Conservation (phyloP, 2,888 invertebrate genomes). For the Globia sparganii region DNA sequence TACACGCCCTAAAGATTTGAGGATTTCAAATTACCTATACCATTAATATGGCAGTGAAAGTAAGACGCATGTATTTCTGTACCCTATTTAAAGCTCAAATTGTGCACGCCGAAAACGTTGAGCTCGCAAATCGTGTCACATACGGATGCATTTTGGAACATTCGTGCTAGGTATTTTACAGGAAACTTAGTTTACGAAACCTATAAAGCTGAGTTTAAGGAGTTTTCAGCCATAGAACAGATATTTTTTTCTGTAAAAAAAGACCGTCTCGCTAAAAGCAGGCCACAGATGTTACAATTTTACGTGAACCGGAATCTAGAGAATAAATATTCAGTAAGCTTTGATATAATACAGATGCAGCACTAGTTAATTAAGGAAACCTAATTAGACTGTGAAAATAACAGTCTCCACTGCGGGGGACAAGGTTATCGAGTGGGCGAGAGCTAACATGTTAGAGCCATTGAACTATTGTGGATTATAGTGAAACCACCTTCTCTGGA, state of each 20-base stretch:
- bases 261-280: not conserved
- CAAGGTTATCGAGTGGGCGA: slow-evolving; percentile 39
- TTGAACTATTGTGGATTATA: slow-evolving; percentile 41
- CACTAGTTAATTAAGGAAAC: slow-evolving; percentile 14
- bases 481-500: slow-evolving; percentile 41
- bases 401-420: not conserved
- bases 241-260: not conserved
- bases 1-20: not conserved
- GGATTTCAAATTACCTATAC: not conserved
- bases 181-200: not conserved
- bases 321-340: not conserved
- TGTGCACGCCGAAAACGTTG: not conserved
- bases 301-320: not conserved
- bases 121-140: not conserved
- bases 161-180: not conserved
- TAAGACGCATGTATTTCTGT: not conserved
- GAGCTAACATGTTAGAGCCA: slow-evolving; percentile 25
- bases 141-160: not conserved
- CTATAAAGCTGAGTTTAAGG: not conserved
- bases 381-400: slow-evolving; percentile 32
- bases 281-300: too few species aligned
- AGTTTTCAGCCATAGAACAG: not conserved
- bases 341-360: not conserved
- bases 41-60: not conserved
- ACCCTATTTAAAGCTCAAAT: not conserved